Evolutionary conservation across 2,888 invertebrate genomes (phyloP).

Genomic region (Anoncus sp.): DNA sequence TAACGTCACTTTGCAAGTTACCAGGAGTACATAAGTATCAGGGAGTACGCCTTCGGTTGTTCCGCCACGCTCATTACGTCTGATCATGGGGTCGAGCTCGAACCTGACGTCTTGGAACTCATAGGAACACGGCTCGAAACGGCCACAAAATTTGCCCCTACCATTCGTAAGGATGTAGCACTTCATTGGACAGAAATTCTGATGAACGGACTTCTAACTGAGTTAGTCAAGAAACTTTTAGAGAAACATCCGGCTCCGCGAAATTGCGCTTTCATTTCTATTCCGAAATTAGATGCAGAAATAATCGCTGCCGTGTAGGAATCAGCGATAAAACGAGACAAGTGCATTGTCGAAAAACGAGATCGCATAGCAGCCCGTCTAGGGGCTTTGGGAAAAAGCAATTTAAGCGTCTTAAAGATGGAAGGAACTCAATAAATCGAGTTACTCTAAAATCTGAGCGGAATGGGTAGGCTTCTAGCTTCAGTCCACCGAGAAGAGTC

Average conservation of each 20-base stretch:
- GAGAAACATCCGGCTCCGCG: slow-evolving; percentile 55
- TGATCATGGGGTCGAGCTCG: too few relatives aligned
- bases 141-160: background rate
- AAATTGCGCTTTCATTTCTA: slow-evolving; percentile 41
- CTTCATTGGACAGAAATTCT: slow-evolving; percentile 54
- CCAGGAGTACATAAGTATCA: too few relatives aligned
- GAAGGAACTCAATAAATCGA: slow-evolving; percentile 32
- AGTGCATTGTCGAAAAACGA: slow-evolving; percentile 52
- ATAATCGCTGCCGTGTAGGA: slow-evolving; percentile 52
- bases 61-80: too few relatives aligned
- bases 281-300: slow-evolving; percentile 54
- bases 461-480: slow-evolving; percentile 40
- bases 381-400: slow-evolving; percentile 46
- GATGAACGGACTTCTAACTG: slow-evolving; percentile 48
- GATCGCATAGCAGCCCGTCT: slow-evolving; percentile 46
- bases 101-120: too few relatives aligned
- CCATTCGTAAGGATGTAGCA: slow-evolving; percentile 50
- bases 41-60: too few relatives aligned
- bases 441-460: slow-evolving; percentile 48
- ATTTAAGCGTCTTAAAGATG: slow-evolving; percentile 22
- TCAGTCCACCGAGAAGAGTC: slow-evolving; percentile 46
- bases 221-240: slow-evolving; percentile 38
- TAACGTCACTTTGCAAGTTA: too few relatives aligned
- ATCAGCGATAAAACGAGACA: slow-evolving; percentile 34
- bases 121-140: too few relatives aligned